Percentiles rank a stretch among this genome's conserved stretches.
Evolutionary conservation across 2,888 invertebrate genomes (phyloP).

Genomic region (Microchrysa polita): DNA sequence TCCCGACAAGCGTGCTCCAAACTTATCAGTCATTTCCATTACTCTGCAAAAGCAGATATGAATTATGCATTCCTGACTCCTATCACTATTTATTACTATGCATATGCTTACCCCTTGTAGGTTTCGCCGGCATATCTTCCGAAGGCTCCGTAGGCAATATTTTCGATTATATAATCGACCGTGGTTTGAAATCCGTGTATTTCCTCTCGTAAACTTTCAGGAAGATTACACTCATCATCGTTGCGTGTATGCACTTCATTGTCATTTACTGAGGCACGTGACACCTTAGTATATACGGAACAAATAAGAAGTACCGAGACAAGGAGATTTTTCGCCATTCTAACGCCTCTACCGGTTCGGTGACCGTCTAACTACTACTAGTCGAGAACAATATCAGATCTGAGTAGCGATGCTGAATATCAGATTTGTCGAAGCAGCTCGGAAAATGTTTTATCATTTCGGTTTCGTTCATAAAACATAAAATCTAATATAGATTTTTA

Average conservation of each 20-base stretch:
- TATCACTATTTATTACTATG: constrained; percentile 45
- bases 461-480: too few relatives aligned
- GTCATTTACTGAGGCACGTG: constrained; percentile 45
- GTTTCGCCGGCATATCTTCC: constrained; percentile 68
- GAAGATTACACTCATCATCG: constrained; percentile 58
- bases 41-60: constrained; percentile 56
- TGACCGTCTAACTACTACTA: too few relatives aligned
- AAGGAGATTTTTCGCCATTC: too few relatives aligned
- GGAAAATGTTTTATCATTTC: too few relatives aligned
- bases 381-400: too few relatives aligned
- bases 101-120: constrained; percentile 68
- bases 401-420: too few relatives aligned
- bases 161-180: constrained; percentile 67
- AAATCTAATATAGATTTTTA: too few relatives aligned
- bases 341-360: too few relatives aligned
- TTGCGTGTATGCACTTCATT: constrained; percentile 45
- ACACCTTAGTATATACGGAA: constrained; percentile 13
- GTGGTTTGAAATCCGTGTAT: constrained; percentile 69
- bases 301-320: constrained; percentile 26
- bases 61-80: neutral
- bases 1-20: constrained; percentile 73
- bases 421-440: too few relatives aligned
- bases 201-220: constrained; percentile 67
- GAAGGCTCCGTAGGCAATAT: constrained; percentile 64
- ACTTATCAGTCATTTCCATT: constrained; percentile 68